Conservation (phyloP, 1,140 invertebrate species). For the Chelonus insularis region DNA sequence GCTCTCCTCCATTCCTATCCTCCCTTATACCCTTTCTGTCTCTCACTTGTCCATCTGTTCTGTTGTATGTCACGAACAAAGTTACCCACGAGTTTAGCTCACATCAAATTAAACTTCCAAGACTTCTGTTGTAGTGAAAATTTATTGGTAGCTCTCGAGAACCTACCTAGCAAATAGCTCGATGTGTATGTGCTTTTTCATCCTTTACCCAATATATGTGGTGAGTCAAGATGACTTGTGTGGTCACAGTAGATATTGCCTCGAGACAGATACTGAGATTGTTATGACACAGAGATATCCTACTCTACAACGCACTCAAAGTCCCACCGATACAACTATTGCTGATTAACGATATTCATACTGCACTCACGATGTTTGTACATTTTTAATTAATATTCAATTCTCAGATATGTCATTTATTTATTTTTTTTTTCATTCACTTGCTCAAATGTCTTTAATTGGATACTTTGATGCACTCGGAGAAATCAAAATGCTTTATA, state of each 20-base stretch:
- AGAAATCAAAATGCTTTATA: constrained; percentile 5
- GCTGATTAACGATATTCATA: too few relatives aligned
- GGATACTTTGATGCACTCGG: too few relatives aligned
- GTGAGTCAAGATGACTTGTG: constrained; percentile 28
- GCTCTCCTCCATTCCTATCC: background rate
- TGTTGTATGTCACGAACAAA: background rate
- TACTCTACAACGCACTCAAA: too few relatives aligned
- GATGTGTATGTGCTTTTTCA: background rate
- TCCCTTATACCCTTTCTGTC: too few relatives aligned
- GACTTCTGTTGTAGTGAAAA: background rate
- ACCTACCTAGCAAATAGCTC: too few relatives aligned
- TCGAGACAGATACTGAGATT: constrained; percentile 31
- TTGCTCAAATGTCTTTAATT: too few relatives aligned
- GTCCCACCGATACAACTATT: too few relatives aligned
- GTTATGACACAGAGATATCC: constrained; percentile 35
- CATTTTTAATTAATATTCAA: too few relatives aligned
- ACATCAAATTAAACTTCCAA: background rate
- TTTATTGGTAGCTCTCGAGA: too few relatives aligned
- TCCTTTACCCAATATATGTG: background rate
- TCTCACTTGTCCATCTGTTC: background rate
- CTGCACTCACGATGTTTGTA: too few relatives aligned
- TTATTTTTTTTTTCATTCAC: too few relatives aligned
- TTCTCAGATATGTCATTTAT: too few relatives aligned
- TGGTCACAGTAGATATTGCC: constrained; percentile 27
- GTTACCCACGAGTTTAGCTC: background rate